Evolutionary conservation across 2,113 vertebrate genomes (phyloP), one percentile per base, ranked within the genome.

Genomic region (Brachyhypopomus occidentalis): DNA sequence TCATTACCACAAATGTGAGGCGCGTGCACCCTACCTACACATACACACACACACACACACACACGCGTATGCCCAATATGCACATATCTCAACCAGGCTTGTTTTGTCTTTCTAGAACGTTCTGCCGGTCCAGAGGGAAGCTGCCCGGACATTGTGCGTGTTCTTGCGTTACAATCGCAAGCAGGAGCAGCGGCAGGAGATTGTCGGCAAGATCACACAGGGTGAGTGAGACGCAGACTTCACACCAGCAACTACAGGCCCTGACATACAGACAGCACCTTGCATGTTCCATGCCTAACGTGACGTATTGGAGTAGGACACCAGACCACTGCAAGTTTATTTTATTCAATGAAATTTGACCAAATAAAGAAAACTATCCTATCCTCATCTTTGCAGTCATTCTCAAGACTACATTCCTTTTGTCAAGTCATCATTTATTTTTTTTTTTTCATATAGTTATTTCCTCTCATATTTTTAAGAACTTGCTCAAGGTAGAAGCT

Each of bases 141-240:
- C 96, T 3, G 96, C 96, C 80, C 93, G 96, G 84, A 98, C 96
- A 0, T 92, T 98, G 7, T 98, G 97, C 9, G 89, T 95, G 58
- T 97, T 96, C 85, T 92, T 98, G 75, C 95, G 97, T 63, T 97
- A 96, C 78, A 98, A 97, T 87, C 96, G 96, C 76, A 97, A 96
- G 82, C 96, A 96, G 83, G 96, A 98, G 77, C 97, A 98, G 88
- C 94, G 96, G 9, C 95, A 95, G 19, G 96, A 98, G 73, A 94
- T 98, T 80, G 96, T 97, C 89, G 93, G 95, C 88, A 96, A 95
- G 76, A 90, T 98, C 87, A 94, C 97, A 62, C 95, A 96, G 91
- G 96, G 97, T 98, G 90, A 95, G 94, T 85, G 55, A 36, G 2
- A 3, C 5, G 3, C 30, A 30, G 30, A 30, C 2, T 30, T 30